Conservation (phyloP, 2,797 vertebrate genomes). For the Pelobates cultripes region DNA sequence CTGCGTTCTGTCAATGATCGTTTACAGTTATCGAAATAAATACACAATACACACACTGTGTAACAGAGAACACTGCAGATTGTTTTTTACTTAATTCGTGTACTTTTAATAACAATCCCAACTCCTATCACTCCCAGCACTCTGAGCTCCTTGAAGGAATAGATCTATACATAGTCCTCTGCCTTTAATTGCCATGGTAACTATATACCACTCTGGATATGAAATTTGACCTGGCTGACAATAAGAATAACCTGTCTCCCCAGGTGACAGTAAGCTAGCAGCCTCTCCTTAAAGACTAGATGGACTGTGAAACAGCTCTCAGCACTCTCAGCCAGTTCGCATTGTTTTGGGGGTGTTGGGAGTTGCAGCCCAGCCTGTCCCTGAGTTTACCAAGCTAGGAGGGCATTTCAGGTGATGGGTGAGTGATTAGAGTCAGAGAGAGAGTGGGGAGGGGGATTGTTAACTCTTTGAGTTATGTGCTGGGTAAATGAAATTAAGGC, state of each 20-base stretch:
- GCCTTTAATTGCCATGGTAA: no score
- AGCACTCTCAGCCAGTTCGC: neutral
- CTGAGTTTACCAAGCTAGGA: neutral
- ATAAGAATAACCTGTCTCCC: no score
- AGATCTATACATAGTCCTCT: no score
- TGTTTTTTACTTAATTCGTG: no score
- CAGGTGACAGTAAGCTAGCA: no score
- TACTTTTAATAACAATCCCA: no score
- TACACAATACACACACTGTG: neutral
- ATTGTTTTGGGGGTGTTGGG: neutral
- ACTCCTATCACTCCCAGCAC: no score
- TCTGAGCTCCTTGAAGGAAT: no score
- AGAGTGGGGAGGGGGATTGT: neutral
- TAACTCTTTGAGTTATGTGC: neutral
- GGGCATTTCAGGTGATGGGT: constrained; percentile 22
- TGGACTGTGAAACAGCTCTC: neutral
- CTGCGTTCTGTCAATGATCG: neutral
- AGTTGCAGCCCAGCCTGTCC: neutral
- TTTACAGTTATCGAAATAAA: neutral
- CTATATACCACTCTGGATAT: no score
- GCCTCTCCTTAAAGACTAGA: no score
- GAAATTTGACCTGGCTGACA: no score
- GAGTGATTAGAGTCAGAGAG: neutral
- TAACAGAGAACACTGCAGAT: no score
- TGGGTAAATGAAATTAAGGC: neutral